Evolutionary conservation across 2,888 invertebrate genomes (phyloP).

Genomic region (Drosophila imparisetae): DNA sequence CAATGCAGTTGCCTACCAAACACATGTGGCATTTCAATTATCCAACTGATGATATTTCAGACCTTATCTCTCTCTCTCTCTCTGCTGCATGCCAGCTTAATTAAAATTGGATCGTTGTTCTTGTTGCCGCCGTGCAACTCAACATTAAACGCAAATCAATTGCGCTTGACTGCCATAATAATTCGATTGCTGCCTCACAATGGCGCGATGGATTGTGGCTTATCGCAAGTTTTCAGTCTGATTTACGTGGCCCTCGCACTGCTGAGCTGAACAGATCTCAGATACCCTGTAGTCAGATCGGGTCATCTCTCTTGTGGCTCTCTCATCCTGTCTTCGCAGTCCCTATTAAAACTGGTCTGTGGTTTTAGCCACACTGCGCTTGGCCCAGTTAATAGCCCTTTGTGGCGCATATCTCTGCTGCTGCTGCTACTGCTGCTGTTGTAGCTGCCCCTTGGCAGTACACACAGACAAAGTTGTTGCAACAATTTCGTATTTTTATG

Average conservation of each 20-base stretch:
- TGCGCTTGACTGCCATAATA: slow-evolving; percentile 46
- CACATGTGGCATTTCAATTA: slow-evolving; percentile 63
- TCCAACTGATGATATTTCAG: slow-evolving; percentile 53
- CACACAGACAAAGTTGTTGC: slow-evolving; percentile 43
- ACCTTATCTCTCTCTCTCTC: background rate
- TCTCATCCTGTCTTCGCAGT: slow-evolving; percentile 3
- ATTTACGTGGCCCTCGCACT: slow-evolving; percentile 23
- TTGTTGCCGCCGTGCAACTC: slow-evolving; percentile 18
- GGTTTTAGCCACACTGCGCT: slow-evolving; percentile 9
- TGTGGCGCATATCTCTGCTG: slow-evolving; percentile 10
- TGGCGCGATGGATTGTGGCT: slow-evolving; percentile 19
- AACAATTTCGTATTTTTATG: slow-evolving; percentile 57
- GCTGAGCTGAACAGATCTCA: background rate
- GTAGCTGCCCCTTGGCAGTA: slow-evolving; percentile 34
- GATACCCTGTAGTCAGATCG: slow-evolving; percentile 4
- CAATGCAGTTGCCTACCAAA: slow-evolving; percentile 24
- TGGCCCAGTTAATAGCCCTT: slow-evolving; percentile 48
- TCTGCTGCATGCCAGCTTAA: slow-evolving; percentile 19
- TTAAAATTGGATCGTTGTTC: slow-evolving; percentile 31
- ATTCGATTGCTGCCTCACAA: slow-evolving; percentile 8
- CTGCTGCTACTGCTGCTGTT: slow-evolving; percentile 10
- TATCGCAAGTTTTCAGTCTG: slow-evolving; percentile 39
- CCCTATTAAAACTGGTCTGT: slow-evolving; percentile 34
- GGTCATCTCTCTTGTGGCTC: background rate
- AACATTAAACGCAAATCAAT: slow-evolving; percentile 51